Evolutionary conservation across 2,113 vertebrate species (phyloP).

Genomic region (Corvus hawaiiensis): DNA sequence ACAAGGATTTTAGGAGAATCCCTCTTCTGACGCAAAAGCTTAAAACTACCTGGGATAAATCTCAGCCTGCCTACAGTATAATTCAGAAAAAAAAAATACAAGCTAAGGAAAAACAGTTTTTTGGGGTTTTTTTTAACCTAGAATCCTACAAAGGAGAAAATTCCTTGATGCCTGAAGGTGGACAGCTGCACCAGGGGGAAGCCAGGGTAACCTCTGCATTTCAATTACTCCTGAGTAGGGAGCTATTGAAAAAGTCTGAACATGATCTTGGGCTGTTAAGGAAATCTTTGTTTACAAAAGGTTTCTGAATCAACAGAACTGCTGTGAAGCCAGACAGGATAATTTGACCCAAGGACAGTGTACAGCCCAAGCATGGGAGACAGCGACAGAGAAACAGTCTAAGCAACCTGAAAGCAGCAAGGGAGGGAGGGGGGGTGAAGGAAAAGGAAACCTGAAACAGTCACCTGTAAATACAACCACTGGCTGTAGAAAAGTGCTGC

Average conservation of each 20-base stretch:
- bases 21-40: neutral
- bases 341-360: neutral
- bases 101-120: neutral
- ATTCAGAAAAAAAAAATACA: neutral
- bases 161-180: neutral
- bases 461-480: neutral
- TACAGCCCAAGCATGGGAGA: neutral
- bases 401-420: neutral
- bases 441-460: neutral
- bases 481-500: neutral
- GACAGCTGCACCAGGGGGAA: neutral
- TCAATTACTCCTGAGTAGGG: neutral
- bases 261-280: neutral
- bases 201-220: neutral
- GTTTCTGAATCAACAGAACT: neutral
- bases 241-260: neutral
- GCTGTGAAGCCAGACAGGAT: neutral
- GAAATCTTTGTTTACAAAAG: neutral
- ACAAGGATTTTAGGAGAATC: neutral
- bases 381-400: neutral
- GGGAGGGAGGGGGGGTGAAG: too few relatives aligned
- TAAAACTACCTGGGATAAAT: neutral
- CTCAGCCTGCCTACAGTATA: neutral
- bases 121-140: neutral
- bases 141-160: neutral